phyloP scores from a whole-genome alignment of 2,888 invertebrate species.

The Agrotis ipsilon region DNA sequence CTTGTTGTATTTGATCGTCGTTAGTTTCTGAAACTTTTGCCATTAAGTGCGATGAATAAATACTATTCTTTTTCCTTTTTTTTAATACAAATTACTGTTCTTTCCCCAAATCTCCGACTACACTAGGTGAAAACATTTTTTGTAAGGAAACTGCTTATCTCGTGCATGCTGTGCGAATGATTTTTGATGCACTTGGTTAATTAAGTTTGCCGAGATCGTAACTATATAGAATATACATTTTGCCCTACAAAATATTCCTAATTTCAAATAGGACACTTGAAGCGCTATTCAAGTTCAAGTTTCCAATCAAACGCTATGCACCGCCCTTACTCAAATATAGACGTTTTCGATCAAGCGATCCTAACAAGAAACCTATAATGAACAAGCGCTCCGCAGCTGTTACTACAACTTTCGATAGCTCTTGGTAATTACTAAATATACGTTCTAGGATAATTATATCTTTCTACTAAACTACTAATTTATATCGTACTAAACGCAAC shows the following conservation, averaged over 20 bases:
- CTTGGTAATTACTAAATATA: neutral
- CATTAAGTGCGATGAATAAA: neutral
- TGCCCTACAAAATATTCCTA: too few species aligned
- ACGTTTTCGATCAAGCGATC: conserved; percentile 22
- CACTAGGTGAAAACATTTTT: too few species aligned
- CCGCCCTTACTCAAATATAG: conserved; percentile 5
- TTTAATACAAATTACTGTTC: neutral
- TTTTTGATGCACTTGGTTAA: too few species aligned
- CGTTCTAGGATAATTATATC: neutral
- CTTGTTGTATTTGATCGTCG: conserved; percentile 5
- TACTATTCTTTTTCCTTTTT: too few species aligned
- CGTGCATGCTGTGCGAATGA: too few species aligned
- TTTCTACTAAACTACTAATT: neutral
- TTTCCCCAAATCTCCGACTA: neutral
- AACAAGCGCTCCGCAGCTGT: conserved; percentile 30
- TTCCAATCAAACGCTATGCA: conserved; percentile 24
- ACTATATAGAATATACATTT: neutral
- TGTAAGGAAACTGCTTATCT: too few species aligned
- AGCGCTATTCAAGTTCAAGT: conserved; percentile 20
- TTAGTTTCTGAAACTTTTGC: neutral
- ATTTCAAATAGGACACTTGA: neutral
- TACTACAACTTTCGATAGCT: conserved; percentile 23
- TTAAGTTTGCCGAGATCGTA: neutral
- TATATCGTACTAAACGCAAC: neutral
- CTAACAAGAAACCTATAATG: conserved; percentile 43